phyloP scores from a whole-genome alignment of 2,797 vertebrate species.

The Amphiprion clarkii region DNA sequence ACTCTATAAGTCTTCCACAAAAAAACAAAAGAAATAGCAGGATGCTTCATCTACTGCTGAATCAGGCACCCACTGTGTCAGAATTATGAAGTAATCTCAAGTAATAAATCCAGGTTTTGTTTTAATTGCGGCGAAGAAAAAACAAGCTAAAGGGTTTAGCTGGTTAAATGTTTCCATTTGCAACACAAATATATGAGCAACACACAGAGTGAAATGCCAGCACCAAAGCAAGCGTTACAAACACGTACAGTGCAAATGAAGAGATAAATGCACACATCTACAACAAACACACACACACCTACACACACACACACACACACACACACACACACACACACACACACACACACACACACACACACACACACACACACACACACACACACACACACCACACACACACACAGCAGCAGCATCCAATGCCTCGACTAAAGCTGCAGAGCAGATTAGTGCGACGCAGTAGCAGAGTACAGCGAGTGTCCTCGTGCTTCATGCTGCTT shows the following conservation, averaged over 20 bases:
- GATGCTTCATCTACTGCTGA: not conserved
- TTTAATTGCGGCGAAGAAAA: not conserved
- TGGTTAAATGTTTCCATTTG: slow-evolving; percentile 18
- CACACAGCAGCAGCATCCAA: not conserved
- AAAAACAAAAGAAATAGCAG: too few relatives aligned
- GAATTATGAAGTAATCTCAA: not conserved
- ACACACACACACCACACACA: not conserved
- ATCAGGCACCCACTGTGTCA: not conserved
- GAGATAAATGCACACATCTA: not conserved
- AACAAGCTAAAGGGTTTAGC: not conserved
- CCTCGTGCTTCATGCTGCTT: slow-evolving; percentile 44
- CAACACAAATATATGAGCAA: not conserved
- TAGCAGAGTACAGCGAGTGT: slow-evolving; percentile 13
- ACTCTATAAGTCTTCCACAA: too few relatives aligned
- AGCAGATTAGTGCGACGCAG: slow-evolving; percentile 54
- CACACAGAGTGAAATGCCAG: not conserved
- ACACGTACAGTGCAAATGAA: slow-evolving; percentile 1
- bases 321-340: not conserved
- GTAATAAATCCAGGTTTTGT: not conserved
- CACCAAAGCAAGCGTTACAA: not conserved
- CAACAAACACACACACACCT: not conserved
- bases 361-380: not conserved
- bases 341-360: not conserved
- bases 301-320: not conserved
- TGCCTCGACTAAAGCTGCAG: slow-evolving; percentile 24